Percentiles rank a stretch among this genome's conserved stretches.
These are phyloP conservation scores for Perizoma affinitatum DNA, from an alignment of 2,888 invertebrate species.

Conservation along the genomic window DNA sequence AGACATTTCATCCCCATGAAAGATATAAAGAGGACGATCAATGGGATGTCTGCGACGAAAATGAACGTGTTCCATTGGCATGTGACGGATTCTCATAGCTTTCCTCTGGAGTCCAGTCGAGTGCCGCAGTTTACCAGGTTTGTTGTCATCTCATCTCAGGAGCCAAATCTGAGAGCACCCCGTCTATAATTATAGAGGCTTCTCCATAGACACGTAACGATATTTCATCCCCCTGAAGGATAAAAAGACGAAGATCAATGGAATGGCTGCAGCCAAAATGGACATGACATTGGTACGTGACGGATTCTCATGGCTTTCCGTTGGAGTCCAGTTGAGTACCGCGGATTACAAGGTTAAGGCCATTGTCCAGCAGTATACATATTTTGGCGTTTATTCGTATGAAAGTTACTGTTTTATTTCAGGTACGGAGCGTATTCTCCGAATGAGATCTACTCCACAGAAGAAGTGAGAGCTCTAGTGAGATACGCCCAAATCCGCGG, in stretches of 20 bases:
- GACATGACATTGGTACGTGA: conserved; percentile 97
- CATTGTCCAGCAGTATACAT: too few species aligned
- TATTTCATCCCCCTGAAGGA: conserved; percentile 91
- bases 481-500: conserved; percentile 91
- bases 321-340: conserved; percentile 90
- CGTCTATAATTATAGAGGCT: conserved; percentile 91
- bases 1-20: conserved; percentile 92
- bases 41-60: conserved; percentile 94
- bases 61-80: conserved; percentile 98
- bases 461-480: conserved; percentile 87
- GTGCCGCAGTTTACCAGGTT: conserved; percentile 90
- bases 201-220: conserved; percentile 94
- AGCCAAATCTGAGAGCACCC: conserved; percentile 90
- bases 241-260: conserved; percentile 90
- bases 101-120: conserved; percentile 91
- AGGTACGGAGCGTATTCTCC: conserved; percentile 90
- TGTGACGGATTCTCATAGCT: conserved; percentile 95
- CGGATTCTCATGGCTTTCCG: conserved; percentile 97
- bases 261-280: conserved; percentile 94
- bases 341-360: conserved; percentile 86
- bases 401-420: conserved; percentile 7
- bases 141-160: conserved; percentile 82
- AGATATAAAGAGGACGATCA: conserved; percentile 88
- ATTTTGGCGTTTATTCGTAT: too few species aligned
- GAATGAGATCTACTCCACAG: conserved; percentile 86